These are phyloP conservation scores for Amphiprion clarkii DNA, from an alignment of 2,797 vertebrate species.

Conservation along the genomic window DNA sequence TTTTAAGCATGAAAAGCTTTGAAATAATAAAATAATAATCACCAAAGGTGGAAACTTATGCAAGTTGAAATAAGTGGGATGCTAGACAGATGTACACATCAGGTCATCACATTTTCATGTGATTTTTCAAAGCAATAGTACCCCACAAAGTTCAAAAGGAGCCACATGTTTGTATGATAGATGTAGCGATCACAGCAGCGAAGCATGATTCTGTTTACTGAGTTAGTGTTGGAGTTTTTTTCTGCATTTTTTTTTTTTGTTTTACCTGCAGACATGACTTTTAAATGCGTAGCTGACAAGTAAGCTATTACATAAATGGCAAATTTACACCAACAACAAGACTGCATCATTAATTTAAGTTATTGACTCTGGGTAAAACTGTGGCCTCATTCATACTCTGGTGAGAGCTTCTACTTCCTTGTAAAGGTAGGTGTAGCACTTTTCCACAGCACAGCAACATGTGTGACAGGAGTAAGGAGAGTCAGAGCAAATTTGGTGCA, in stretches of 20 bases:
- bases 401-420: not conserved
- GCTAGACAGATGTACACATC: not conserved
- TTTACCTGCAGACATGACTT: not conserved
- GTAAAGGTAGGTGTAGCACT: conserved; percentile 1
- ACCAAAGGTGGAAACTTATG: not conserved
- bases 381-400: not conserved
- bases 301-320: not conserved
- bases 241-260: not conserved
- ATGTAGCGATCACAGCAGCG: conserved; percentile 9
- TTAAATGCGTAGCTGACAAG: not conserved
- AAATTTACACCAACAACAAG: not conserved
- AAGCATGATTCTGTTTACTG: not conserved
- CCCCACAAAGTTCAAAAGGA: not conserved
- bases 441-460: conserved; percentile 1
- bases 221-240: not conserved
- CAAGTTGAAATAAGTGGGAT: not conserved
- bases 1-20: conserved; percentile 21
- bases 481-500: too few species aligned
- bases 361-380: not conserved
- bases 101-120: conserved; percentile 9
- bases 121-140: conserved; percentile 18
- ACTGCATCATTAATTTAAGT: conserved; percentile 1
- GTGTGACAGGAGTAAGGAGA: not conserved
- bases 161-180: conserved; percentile 5
- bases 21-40: conserved; percentile 28